Base-by-base conservation (phyloP, 2,888 invertebrate genomes). In the Strigamia maritima region DNA sequence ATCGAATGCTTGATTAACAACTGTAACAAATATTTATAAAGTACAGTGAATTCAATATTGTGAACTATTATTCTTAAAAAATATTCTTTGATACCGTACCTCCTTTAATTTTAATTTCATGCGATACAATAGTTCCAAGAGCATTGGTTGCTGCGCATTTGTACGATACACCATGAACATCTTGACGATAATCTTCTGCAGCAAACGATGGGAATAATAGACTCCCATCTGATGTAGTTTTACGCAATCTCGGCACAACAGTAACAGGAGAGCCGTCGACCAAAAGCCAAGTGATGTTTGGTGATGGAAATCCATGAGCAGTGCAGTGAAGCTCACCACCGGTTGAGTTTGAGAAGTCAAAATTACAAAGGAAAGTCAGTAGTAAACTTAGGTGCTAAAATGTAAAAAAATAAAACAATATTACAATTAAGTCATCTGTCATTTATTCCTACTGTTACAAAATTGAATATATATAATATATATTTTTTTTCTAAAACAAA, bases 1-100 rank as follows among this genome's bases (percentile, higher is more conserved):
- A 79, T 86, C 86, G 81, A 86, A 87, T 54, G 84, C 83, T 76
- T 85, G 84, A 80, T 83, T 82, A 75, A 84, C 83, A 76, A 84
- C 84, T 84, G 81, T 86, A 81, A 6, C 3, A 31, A 31, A 31
- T 4, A 31, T 4, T 31, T 4, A 31, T 4, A n/a, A n/a, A 31
- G 6, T 6, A 31, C 2, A 31, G 6, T 31, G 6, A 6, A 31
- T 31, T 31, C n/a, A 4, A 31, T 31, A 31, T 31, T 31, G 7
- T 40, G 14, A 40, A 40, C 7, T 7, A 40, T 40, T 40, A 10
- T 7, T 40, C 14, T 40, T 10, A 40, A 10, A 14, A 7, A 7
- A 10, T 14, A 40, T 14, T 40, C 14, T 70, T 70, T 70, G 16
- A 70, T 26, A 10, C 19, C 80, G 79, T 31, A 83, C 83, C 82